Base-by-base conservation (phyloP, 2,113 vertebrate species). In the Gulo gulo region DNA sequence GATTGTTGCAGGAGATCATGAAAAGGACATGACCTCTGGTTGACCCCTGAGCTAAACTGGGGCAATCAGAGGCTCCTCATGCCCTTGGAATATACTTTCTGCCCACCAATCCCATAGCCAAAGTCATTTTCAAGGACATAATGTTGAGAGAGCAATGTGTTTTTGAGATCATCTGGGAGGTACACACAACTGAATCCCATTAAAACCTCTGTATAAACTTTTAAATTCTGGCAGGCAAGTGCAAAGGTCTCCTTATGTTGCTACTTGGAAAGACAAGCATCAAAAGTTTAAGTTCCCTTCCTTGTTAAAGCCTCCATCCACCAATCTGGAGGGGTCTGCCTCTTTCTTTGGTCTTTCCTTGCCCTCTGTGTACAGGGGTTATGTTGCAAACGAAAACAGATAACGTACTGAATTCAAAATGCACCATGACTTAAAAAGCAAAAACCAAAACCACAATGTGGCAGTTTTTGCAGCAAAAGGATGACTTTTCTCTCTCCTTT, bases 401-500 rank as follows among this genome's bases (percentile, higher is more conserved):
- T 47, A 59, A 81, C 26, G 20, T 59, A 57, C 57, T 85, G 36
- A 81, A 73, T 42, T 93, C 31, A 57, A 36, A 95, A 80, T 2
- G n/a, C 7, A 57, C 21, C 69, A 13, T 31, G 20, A 63, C 8
- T 31, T 57, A 67, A 81, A 59, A 92, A 82, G 57, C 4, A 59
- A 52, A 90, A 89, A 36, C 15, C 11, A 57, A 95, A 97, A 76
- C 55, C 15, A 92, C 24, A 52, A 0, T 47, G 87, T 89, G 50
- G 57, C 47, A 92, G 14, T 85, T 88, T 88, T 50, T 84, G 14
- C 39, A 97, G 36, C 31, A 93, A 88, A 92, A 92, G 42, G 11
- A 45, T 59, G 26, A 97, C 91, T 92, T 86, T 88, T 83, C 45
- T 39, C 34, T 83, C 42, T 88, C n/a, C 85, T 92, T 65, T 96